Conservation (phyloP, 2,888 invertebrate genomes). For the Metellina segmentata region DNA sequence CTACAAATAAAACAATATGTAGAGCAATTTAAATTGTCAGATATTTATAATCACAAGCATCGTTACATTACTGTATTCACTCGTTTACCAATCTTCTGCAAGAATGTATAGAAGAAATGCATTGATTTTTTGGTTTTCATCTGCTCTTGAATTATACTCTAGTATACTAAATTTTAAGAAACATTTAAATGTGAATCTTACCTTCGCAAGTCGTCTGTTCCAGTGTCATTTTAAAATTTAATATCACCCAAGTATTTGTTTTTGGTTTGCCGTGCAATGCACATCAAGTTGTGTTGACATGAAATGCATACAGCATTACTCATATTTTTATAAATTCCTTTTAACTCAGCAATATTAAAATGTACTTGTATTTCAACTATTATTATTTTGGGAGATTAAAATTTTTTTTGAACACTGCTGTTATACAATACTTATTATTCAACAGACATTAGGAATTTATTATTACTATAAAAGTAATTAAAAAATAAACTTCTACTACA, state of each 20-base stretch:
- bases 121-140: neutral
- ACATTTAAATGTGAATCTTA: conserved; percentile 81
- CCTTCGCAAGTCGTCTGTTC: conserved; percentile 96
- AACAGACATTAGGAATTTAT: no score
- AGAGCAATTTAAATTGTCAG: neutral
- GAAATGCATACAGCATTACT: neutral
- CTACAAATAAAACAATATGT: neutral
- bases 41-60: neutral
- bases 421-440: no score
- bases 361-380: no score
- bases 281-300: neutral
- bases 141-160: neutral
- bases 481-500: no score
- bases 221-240: conserved; percentile 85
- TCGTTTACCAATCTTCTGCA: no score
- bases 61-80: no score
- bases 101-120: no score
- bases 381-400: no score
- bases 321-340: no score
- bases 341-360: no score
- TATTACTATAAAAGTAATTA: no score
- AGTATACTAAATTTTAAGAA: neutral
- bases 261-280: neutral
- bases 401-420: no score
- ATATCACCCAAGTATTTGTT: neutral